phyloP scores from a whole-genome alignment of 2,888 invertebrate species.

The Cephus pulcher region DNA sequence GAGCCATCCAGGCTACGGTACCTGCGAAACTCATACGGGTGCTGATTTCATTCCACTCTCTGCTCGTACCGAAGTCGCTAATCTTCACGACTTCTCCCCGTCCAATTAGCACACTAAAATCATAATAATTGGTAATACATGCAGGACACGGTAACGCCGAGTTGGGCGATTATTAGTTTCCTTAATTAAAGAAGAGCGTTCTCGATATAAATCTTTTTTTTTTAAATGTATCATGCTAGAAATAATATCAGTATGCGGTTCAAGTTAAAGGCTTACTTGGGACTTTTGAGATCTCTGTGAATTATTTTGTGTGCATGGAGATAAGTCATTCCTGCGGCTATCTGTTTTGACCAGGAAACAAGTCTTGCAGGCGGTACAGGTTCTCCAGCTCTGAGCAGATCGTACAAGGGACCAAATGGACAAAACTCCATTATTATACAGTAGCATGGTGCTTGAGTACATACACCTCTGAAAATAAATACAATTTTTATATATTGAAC shows the following conservation, averaged over 20 bases:
- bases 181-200: conserved; percentile 16
- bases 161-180: not conserved
- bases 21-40: conserved; percentile 98
- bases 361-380: conserved; percentile 87
- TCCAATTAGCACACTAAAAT: conserved; percentile 84
- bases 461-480: conserved; percentile 80
- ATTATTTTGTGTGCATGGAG: conserved; percentile 96
- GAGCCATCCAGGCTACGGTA: conserved; percentile 99
- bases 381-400: conserved; percentile 86
- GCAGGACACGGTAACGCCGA: not conserved
- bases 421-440: conserved; percentile 99
- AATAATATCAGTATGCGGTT: not conserved
- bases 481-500: conserved; percentile 11
- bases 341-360: conserved; percentile 94
- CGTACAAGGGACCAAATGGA: conserved; percentile 93
- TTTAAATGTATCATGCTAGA: not conserved
- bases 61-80: conserved; percentile 96
- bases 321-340: conserved; percentile 96
- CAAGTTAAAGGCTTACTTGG: conserved; percentile 81
- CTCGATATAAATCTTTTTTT: conserved; percentile 9
- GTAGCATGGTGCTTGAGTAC: conserved; percentile 90
- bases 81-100: conserved; percentile 89
- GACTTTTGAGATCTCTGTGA: conserved; percentile 98
- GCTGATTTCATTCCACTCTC: conserved; percentile 94
- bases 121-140: conserved; percentile 26